Conservation (phyloP, 2,888 invertebrate species). For the Metalampra italica region DNA sequence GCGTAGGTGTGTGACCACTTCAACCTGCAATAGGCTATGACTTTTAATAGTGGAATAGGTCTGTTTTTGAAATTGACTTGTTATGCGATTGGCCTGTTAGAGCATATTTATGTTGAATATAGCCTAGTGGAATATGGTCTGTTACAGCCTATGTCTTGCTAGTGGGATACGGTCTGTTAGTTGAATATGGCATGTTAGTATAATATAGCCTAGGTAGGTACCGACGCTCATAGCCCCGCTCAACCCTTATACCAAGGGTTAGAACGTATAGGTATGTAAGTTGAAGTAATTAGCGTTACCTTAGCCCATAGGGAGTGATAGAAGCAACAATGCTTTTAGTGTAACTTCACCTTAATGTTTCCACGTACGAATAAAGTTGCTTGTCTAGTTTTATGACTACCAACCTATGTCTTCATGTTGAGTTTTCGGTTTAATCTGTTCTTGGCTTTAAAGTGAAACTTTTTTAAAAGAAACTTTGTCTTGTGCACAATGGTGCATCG, state of each 20-base stretch:
- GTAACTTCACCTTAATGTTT: constrained; percentile 29
- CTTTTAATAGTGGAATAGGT: too few relatives aligned
- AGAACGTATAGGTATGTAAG: not conserved
- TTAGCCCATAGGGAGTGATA: constrained; percentile 28
- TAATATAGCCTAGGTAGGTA: too few relatives aligned
- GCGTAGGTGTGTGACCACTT: too few relatives aligned
- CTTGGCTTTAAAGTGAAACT: not conserved
- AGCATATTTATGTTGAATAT: too few relatives aligned
- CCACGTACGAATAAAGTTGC: not conserved
- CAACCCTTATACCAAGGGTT: not conserved
- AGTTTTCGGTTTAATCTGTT: not conserved
- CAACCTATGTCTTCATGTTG: not conserved
- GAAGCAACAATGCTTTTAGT: constrained; percentile 55
- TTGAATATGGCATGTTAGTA: too few relatives aligned
- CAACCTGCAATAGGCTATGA: too few relatives aligned
- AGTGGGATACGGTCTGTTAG: too few relatives aligned
- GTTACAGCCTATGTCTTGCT: too few relatives aligned
- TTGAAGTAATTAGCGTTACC: constrained; percentile 37
- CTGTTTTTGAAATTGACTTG: too few relatives aligned
- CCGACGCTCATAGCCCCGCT: not conserved
- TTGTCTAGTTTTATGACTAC: not conserved
- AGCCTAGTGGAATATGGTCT: too few relatives aligned
- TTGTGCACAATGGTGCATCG: too few relatives aligned
- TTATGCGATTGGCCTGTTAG: too few relatives aligned
- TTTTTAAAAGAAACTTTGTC: not conserved